Base-by-base conservation (phyloP, 35 echinoderm and acorn worm species). In the Anneissia japonica region DNA sequence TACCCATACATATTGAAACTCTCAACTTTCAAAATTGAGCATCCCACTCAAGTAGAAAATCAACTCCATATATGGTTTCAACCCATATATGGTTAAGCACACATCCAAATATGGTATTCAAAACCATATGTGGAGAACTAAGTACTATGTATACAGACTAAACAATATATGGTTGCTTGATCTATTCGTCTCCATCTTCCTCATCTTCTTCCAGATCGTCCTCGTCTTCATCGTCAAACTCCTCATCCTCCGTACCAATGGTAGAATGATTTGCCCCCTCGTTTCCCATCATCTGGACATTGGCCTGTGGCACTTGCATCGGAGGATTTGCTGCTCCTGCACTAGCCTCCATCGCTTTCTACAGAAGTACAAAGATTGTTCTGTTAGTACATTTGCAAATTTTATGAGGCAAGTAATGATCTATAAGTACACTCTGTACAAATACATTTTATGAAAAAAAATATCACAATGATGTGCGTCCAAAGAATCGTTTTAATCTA, bases 171-270 rank as follows among this genome's bases (percentile, higher is more conserved):
- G 11, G 51, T 64, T 64, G 11, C 26, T 64, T 9, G 11, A 64
- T 23, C 26, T 23, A 64, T 64, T 64, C 51, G 1, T 64, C 51
- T 64, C 51, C 51, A 64, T 64, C 79, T 31, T 93, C 86, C 38
- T 88, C 92, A 28, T 84, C 86, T 38, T 93, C 83, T 46, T 93
- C 86, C 39, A 86, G 75, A 32, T 93, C 83, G 4, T 93, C 87
- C 5, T 93, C 74, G 14, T 93, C 92, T 37, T 89, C 87, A 23
- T 90, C 87, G 31, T 91, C 84, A 3, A 83, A 81, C 12, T 87
- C 90, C 0, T 89, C 87, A 16, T 93, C 76, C 0, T 86, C 82
- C 32, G 72, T 80, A 0, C 75, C 73, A 12, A 64, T 64, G 26
- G 11, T 64, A 19, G 51, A 64, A 64, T 64, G 51, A 26, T 64